Evolutionary conservation across 2,888 invertebrate species (phyloP), one percentile per base, ranked within the genome.

Genomic region (Hydraecia micacea): DNA sequence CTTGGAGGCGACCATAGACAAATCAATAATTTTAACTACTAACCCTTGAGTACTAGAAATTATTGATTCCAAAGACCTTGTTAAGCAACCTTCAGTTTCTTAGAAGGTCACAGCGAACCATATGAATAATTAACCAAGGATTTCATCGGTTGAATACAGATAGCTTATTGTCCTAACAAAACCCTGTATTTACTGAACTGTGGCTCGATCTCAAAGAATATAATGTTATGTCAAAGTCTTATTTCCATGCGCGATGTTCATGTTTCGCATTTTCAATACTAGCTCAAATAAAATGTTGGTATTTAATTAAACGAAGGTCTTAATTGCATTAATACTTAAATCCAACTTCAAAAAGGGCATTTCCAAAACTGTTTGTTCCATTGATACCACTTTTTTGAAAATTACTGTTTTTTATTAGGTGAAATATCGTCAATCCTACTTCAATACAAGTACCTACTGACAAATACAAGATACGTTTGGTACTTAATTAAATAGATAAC

Each of bases 11-110:
- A 73, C 70, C 75, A 77, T 87, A 71, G 49, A 75, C 25, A 62
- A 75, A 87, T 87, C 88, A 77, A 87, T 87, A 87, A 60, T 60
- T 39, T 25, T 58, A 66, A n/a, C 58, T 18, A 75, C 18, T 32
- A 25, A 39, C n/a, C 11, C 11, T n/a, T n/a, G 11, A 58, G 11
- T 58, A n/a, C 11, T 58, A 11, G n/a, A 11, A n/a, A 58, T 58
- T n/a, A 58, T 58, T n/a, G 52, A 73, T 67, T 74, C 60, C 36
- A 18, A 81, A 77, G 60, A 76, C 46, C 39, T 66, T 70, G 15
- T 63, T 28, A 46, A 42, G 15, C 62, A 80, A 68, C 67, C 71
- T 68, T 84, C 55, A 49, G 63, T 84, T 80, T 58, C 49, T 67
- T 25, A 28, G n/a, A 79, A 84, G 84, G 80, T 18, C 32, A 28